These are phyloP conservation scores for Saiga tatarica DNA, from an alignment of 2,113 vertebrate species.

Conservation along the genomic window DNA sequence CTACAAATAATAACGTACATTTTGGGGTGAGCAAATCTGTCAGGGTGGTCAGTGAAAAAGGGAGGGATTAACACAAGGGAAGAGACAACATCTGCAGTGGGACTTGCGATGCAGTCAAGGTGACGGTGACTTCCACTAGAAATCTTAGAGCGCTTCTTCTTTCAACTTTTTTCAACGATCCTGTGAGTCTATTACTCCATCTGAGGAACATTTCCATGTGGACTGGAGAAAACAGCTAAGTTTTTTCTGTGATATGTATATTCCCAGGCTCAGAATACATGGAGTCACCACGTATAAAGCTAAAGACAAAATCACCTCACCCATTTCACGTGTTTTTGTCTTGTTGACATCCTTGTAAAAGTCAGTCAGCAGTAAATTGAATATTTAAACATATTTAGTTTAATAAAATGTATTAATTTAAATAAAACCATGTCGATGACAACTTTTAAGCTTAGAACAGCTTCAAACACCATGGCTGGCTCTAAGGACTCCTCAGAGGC, in stretches of 20 bases:
- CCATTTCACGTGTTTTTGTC: background rate
- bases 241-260: background rate
- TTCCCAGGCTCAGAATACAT: background rate
- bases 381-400: background rate
- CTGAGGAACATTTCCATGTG: background rate
- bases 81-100: background rate
- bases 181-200: background rate
- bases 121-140: background rate
- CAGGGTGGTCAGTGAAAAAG: background rate
- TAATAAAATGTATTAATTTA: background rate
- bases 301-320: background rate
- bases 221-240: background rate
- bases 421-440: background rate
- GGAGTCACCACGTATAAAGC: background rate
- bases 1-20: background rate
- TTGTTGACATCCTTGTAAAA: background rate
- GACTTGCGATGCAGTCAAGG: rapidly evolving
- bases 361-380: background rate
- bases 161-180: background rate
- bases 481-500: background rate
- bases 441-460: background rate
- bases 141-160: background rate
- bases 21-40: background rate
- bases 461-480: background rate
- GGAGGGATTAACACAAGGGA: background rate